Conservation (phyloP, 2,888 invertebrate genomes). For the Gryllus longicercus region DNA sequence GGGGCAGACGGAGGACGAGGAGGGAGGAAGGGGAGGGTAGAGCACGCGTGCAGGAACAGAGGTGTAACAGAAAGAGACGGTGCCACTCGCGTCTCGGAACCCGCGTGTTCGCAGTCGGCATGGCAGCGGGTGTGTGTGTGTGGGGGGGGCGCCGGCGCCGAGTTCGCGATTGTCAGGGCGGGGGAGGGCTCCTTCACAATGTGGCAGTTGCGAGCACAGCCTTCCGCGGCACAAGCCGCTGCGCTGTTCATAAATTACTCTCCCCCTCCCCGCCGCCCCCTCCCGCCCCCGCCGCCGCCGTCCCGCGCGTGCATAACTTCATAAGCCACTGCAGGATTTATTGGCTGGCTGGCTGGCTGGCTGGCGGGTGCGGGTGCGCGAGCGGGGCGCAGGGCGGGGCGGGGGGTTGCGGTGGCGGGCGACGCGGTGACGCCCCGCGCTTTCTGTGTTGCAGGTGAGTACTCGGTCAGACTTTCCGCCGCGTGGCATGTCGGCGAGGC, state of each 20-base stretch:
- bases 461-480: neutral
- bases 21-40: neutral
- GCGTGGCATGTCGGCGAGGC: slow-evolving; percentile 7
- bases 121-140: too few relatives aligned
- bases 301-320: neutral
- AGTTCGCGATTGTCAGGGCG: too few relatives aligned
- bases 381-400: neutral
- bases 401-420: neutral
- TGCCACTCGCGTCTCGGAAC: too few relatives aligned
- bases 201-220: too few relatives aligned
- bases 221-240: too few relatives aligned
- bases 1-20: neutral
- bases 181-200: too few relatives aligned
- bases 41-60: neutral
- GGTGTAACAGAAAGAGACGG: too few relatives aligned
- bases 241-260: neutral
- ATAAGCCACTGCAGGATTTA: neutral
- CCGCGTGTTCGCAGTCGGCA: too few relatives aligned
- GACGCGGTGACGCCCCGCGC: neutral
- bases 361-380: neutral
- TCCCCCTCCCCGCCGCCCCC: neutral
- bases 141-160: too few relatives aligned
- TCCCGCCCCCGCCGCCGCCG: neutral
- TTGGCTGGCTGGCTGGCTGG: neutral
- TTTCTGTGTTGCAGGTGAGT: slow-evolving; percentile 8